Conservation (phyloP, 2,888 invertebrate genomes). For the Drosophila tanythrix region DNA sequence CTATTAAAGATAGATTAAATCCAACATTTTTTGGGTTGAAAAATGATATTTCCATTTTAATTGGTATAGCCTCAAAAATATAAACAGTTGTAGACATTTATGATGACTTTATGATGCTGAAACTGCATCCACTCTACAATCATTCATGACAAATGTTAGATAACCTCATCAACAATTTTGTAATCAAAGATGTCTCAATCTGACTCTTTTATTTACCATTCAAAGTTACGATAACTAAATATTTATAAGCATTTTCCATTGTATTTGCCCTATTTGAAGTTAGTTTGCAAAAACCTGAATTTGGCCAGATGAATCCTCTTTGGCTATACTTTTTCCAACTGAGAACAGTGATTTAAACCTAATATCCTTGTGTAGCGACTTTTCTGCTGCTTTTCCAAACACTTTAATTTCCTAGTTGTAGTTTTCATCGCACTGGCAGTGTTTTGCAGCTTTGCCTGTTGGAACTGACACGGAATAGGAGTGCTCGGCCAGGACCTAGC, state of each 20-base stretch:
- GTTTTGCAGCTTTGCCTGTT: constrained; percentile 15
- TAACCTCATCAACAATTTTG: neutral
- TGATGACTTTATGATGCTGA: neutral
- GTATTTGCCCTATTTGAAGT: neutral
- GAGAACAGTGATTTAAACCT: constrained; percentile 20
- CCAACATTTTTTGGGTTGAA: neutral
- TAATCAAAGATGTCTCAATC: neutral
- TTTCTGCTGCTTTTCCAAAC: constrained; percentile 3
- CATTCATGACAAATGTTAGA: neutral
- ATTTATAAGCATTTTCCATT: neutral
- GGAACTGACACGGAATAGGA: constrained; percentile 13
- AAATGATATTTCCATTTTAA: no score
- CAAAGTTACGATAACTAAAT: neutral
- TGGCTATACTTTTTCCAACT: neutral
- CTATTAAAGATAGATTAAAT: neutral
- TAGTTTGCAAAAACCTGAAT: neutral
- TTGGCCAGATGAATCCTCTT: neutral
- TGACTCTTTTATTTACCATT: neutral
- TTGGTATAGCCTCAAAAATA: neutral
- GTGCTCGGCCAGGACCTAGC: constrained; percentile 11
- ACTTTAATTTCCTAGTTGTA: constrained; percentile 50
- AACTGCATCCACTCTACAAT: neutral
- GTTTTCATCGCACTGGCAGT: constrained; percentile 42
- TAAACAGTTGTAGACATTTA: neutral
- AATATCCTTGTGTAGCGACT: constrained; percentile 35